Percentiles rank a stretch among this genome's conserved stretches.
Evolutionary conservation across 1,140 invertebrate genomes (phyloP).

Genomic region (Meloidogyne floridensis): DNA sequence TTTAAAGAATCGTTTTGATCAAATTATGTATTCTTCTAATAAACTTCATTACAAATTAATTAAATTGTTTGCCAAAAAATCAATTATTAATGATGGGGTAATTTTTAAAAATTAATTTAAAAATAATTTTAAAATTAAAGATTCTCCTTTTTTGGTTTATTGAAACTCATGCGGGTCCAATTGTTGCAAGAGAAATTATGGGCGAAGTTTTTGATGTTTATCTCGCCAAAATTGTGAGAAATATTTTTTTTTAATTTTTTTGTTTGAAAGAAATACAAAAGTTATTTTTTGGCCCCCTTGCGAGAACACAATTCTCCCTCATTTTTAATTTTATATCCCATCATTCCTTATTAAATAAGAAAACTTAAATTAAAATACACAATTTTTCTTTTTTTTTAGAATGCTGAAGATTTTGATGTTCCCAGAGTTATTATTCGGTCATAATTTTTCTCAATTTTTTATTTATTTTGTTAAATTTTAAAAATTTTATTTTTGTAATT

Average conservation of each 20-base stretch:
- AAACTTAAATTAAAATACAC: too few species aligned
- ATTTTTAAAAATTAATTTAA: constrained; percentile 4
- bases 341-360: too few species aligned
- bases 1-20: constrained; percentile 1
- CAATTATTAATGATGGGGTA: neutral
- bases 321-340: too few species aligned
- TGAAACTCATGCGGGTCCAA: constrained; percentile 52
- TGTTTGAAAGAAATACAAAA: too few species aligned
- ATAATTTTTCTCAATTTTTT: neutral
- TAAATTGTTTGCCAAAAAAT: neutral
- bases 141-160: constrained; percentile 49
- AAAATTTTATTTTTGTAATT: neutral
- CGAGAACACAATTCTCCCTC: too few species aligned
- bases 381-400: neutral
- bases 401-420: neutral
- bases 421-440: neutral
- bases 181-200: constrained; percentile 51
- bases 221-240: constrained; percentile 9
- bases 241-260: neutral
- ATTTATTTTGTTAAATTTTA: neutral
- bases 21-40: neutral
- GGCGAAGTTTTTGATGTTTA: constrained; percentile 42
- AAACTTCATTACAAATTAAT: neutral
- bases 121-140: constrained; percentile 38
- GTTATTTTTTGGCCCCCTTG: too few species aligned